Base-by-base conservation (phyloP, 2,888 invertebrate species). In the Dendrolimus houi region DNA sequence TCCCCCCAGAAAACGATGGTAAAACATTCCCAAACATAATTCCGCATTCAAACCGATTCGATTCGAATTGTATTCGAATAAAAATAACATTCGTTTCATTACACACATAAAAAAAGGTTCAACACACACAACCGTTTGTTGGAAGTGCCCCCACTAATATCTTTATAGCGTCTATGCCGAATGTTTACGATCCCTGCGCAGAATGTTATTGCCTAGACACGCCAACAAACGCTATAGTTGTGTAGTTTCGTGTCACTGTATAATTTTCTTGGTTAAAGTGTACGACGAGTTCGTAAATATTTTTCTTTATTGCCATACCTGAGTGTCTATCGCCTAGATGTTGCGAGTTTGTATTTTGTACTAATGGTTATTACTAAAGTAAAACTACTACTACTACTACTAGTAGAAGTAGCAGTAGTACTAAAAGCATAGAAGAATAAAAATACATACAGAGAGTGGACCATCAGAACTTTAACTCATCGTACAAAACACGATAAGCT, bases 181-280 rank as follows among this genome's bases (percentile, higher is more conserved):
- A 80, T 75, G 78, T 81, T 82, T 83, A 83, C 75, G 80, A 79
- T 60, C 68, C 59, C 70, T 71, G 74, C 63, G 74, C 69, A 65
- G 63, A 62, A 67, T 68, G 65, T 79, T 75, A 79, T 74, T 75
- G 75, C 75, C 63, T 65, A 66, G 61, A 60, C 67, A 70, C 78
- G 78, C 75, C 79, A 74, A 47, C 47, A 47, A 47, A 47, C 12
- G 12, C 47, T 47, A 47, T 12, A 10, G 47, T 64, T 75, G 66
- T 59, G 67, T 66, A 69, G 63, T 60, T 63, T 62, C 64, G 62
- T 53, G 53, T 68, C 64, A 64, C 54, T 61, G 57, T 66, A 64
- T 68, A 66, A 67, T 66, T 64, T 62, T 57, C 62, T 57, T 62
- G 64, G 65, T 70, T 65, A 62, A 47, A 55, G 41, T 17, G 55